These are phyloP conservation scores for Siniperca undulata DNA, from an alignment of 2,797 vertebrate species.

Conservation along the genomic window DNA sequence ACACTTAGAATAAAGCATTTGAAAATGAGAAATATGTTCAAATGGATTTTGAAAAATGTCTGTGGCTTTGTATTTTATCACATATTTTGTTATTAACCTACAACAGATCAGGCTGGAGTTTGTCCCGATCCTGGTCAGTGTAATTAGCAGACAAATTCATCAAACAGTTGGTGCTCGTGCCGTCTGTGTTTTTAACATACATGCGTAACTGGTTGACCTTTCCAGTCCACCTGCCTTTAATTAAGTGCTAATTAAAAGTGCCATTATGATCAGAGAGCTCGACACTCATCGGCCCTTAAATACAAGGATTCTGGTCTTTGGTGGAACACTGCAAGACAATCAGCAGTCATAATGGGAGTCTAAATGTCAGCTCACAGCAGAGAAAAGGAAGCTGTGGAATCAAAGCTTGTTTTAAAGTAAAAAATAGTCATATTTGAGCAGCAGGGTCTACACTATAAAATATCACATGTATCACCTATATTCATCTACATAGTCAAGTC, in stretches of 20 bases:
- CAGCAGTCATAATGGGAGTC: conserved; percentile 68
- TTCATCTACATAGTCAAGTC: background rate
- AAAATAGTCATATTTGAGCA: conserved; percentile 40
- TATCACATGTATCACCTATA: background rate
- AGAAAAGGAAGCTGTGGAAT: conserved; percentile 44
- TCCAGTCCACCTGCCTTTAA: conserved; percentile 75
- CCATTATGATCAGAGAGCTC: conserved; percentile 73
- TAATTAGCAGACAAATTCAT: conserved; percentile 57
- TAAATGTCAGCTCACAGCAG: conserved; percentile 72
- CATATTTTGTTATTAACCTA: background rate
- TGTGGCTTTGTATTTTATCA: background rate
- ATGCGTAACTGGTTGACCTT: conserved; percentile 75
- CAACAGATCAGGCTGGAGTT: conserved; percentile 29
- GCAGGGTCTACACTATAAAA: background rate
- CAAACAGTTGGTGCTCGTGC: conserved; percentile 40
- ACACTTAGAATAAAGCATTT: background rate
- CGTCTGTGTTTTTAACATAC: conserved; percentile 62
- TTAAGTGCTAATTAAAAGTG: conserved; percentile 79
- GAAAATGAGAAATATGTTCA: background rate
- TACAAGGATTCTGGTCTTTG: conserved; percentile 57
- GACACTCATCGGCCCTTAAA: conserved; percentile 66
- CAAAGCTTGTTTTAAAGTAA: conserved; percentile 59
- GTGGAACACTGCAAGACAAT: conserved; percentile 67
- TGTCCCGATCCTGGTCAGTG: conserved; percentile 42
- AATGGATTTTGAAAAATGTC: background rate